Conservation (phyloP, 1,140 invertebrate genomes). For the Drosophila funebris region DNA sequence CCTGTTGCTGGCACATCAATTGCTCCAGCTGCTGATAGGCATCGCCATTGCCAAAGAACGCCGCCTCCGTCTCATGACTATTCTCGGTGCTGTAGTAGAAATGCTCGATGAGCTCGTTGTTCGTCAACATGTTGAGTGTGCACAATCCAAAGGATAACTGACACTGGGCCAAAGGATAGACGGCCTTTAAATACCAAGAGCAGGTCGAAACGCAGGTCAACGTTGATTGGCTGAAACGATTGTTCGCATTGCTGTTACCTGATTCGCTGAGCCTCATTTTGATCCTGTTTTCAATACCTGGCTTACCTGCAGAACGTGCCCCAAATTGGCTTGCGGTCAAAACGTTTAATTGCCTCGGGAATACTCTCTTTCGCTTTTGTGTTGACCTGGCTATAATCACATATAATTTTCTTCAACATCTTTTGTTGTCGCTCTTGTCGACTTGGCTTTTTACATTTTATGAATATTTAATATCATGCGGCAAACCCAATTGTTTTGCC, state of each 20-base stretch:
- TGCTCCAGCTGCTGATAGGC: slow-evolving; percentile 61
- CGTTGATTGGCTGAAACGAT: slow-evolving; percentile 55
- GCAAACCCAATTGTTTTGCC: slow-evolving; percentile 64
- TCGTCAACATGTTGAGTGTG: slow-evolving; percentile 63
- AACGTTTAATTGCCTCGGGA: slow-evolving; percentile 73
- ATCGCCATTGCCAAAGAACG: slow-evolving; percentile 30
- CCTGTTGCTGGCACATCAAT: slow-evolving; percentile 43
- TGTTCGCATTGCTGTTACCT: slow-evolving; percentile 45
- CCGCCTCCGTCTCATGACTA: neutral
- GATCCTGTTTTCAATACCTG: slow-evolving; percentile 26
- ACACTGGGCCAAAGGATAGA: neutral
- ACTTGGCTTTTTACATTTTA: slow-evolving; percentile 41
- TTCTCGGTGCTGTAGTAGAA: slow-evolving; percentile 52
- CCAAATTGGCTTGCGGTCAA: slow-evolving; percentile 83
- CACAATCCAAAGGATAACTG: slow-evolving; percentile 67
- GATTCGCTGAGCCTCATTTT: slow-evolving; percentile 48
- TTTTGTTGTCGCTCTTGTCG: slow-evolving; percentile 45
- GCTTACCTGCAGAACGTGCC: slow-evolving; percentile 50
- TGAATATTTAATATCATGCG: slow-evolving; percentile 19
- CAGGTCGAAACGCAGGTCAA: neutral
- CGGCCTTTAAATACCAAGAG: slow-evolving; percentile 52
- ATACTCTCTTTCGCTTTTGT: neutral
- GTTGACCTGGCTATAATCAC: slow-evolving; percentile 19
- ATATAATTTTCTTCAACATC: slow-evolving; percentile 3
- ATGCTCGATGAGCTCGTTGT: slow-evolving; percentile 66